A percentile compares a stretch with the other conserved stretches of the same genome.
Conservation (phyloP, 2,888 invertebrate species). For the Geophilus truncorum region DNA sequence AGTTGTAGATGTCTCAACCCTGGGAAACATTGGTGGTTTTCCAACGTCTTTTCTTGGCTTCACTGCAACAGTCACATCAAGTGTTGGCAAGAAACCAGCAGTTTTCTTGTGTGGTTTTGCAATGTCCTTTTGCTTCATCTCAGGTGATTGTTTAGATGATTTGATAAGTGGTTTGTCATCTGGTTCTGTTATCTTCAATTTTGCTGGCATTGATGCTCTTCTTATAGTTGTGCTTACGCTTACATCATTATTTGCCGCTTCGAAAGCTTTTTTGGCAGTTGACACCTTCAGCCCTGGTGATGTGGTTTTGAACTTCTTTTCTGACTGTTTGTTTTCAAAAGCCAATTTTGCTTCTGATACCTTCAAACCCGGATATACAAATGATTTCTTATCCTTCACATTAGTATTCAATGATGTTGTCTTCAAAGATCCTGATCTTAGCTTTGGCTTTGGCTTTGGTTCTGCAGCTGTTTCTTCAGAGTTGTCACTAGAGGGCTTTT, state of each 20-base stretch:
- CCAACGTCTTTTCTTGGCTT: constrained; percentile 27
- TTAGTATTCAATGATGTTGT: constrained; percentile 22
- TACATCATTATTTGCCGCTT: background rate
- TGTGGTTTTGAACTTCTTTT: constrained; percentile 34
- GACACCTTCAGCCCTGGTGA: constrained; percentile 33
- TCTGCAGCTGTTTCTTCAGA: background rate
- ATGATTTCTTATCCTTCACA: constrained; percentile 38
- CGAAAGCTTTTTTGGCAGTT: constrained; percentile 33
- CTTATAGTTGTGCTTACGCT: background rate
- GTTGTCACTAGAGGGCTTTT: constrained; percentile 29
- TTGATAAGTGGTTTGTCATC: background rate
- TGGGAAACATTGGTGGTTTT: constrained; percentile 12
- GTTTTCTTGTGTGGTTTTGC: background rate
- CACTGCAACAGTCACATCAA: constrained; percentile 30
- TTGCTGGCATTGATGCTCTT: constrained; percentile 25
- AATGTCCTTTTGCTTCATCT: background rate
- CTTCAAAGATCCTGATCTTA: constrained; percentile 31
- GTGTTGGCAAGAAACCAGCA: constrained; percentile 29
- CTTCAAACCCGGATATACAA: constrained; percentile 50
- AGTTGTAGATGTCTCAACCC: background rate
- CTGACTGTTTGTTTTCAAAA: constrained; percentile 57
- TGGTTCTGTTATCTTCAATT: constrained; percentile 10
- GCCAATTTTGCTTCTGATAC: constrained; percentile 82
- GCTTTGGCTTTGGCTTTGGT: background rate
- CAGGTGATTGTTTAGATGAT: background rate